Conservation (phyloP, 2,888 invertebrate species). For the Eupithecia exiguata region DNA sequence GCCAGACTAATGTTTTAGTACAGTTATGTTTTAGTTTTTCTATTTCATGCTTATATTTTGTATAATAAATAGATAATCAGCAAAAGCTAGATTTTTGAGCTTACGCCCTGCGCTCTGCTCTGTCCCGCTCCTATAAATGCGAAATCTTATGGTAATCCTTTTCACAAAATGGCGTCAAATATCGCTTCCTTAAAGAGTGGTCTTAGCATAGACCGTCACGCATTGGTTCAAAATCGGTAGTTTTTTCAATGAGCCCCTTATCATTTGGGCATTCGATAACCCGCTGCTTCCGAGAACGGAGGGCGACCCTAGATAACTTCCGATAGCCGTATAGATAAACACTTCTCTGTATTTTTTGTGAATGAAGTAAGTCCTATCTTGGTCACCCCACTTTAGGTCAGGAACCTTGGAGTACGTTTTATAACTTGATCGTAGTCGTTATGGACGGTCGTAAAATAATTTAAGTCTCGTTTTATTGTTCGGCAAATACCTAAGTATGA, state of each 20-base stretch:
- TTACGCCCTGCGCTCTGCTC: too few relatives aligned
- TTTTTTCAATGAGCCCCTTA: constrained; percentile 25
- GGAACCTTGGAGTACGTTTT: constrained; percentile 17
- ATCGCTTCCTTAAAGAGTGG: too few relatives aligned
- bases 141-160: too few relatives aligned
- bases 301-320: constrained; percentile 59
- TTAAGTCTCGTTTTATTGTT: background rate
- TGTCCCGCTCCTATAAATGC: too few relatives aligned
- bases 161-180: too few relatives aligned
- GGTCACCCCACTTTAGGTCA: constrained; percentile 2
- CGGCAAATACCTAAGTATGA: background rate
- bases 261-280: constrained; percentile 53
- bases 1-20: too few relatives aligned
- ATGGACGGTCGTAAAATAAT: constrained; percentile 15
- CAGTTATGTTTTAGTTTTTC: too few relatives aligned
- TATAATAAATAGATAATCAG: too few relatives aligned
- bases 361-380: constrained; percentile 42
- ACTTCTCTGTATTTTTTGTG: constrained; percentile 50
- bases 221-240: constrained; percentile 25
- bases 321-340: constrained; percentile 55
- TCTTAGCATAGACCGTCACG: background rate
- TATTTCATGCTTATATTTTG: too few relatives aligned
- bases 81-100: too few relatives aligned
- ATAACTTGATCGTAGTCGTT: constrained; percentile 12
- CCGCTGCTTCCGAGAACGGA: constrained; percentile 57